A percentile compares a stretch with the other conserved stretches of the same genome.
These are phyloP conservation scores for Coregonus suidteri DNA, from an alignment of 2,797 vertebrate genomes.

Conservation along the genomic window DNA sequence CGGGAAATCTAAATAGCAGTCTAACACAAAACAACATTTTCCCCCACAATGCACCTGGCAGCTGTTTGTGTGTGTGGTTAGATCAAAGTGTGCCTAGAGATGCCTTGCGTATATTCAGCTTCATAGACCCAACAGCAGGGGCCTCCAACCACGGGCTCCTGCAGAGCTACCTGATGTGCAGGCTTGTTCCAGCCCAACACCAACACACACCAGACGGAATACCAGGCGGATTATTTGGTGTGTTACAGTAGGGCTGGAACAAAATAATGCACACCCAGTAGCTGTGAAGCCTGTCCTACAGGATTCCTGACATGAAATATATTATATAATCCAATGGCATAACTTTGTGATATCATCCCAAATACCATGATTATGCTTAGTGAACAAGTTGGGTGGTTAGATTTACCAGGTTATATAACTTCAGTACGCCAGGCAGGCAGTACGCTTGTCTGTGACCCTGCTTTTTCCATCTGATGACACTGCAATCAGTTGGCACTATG, in stretches of 20 bases:
- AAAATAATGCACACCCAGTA: not conserved
- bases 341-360: not conserved
- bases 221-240: not conserved
- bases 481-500: not conserved
- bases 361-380: not conserved
- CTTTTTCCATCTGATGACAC: not conserved
- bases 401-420: not conserved
- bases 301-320: not conserved
- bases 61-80: not conserved
- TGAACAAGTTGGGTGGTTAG: not conserved
- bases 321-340: not conserved
- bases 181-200: not conserved
- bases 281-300: not conserved
- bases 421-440: not conserved
- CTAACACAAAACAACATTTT: not conserved
- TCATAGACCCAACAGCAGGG: not conserved
- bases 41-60: not conserved
- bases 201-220: not conserved
- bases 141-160: not conserved
- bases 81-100: not conserved
- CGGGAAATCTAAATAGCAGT: slow-evolving; percentile 13
- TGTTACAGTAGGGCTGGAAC: not conserved
- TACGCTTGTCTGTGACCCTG: not conserved
- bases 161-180: not conserved
- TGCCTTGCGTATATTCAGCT: not conserved